Evolutionary conservation across 2,888 invertebrate genomes (phyloP).

Genomic region (Epistrophe eligans): DNA sequence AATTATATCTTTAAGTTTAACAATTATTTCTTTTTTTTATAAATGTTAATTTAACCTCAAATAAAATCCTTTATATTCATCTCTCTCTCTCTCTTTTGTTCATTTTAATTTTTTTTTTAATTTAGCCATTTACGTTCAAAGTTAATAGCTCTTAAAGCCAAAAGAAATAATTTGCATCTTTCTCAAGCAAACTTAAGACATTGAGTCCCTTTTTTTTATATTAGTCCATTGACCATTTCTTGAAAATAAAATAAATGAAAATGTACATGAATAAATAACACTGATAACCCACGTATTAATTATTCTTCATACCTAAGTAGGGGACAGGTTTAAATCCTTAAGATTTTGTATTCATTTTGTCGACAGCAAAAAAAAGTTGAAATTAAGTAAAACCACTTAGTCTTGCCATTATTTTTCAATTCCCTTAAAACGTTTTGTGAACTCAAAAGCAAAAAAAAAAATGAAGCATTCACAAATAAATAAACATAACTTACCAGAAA

Average conservation of each 20-base stretch:
- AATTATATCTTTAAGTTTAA: background rate
- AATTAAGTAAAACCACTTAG: background rate
- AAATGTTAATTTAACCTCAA: background rate
- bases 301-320: background rate
- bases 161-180: background rate
- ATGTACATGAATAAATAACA: background rate
- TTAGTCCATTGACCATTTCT: too few relatives aligned
- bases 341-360: background rate
- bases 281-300: background rate
- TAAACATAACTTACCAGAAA: too few relatives aligned
- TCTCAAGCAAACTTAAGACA: background rate
- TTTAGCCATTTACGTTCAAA: background rate
- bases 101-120: background rate
- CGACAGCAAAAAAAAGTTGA: background rate
- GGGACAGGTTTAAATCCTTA: background rate
- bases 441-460: background rate
- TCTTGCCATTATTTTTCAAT: conserved; percentile 1
- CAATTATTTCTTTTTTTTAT: background rate
- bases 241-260: background rate
- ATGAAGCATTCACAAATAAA: background rate
- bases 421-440: background rate
- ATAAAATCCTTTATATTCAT: background rate
- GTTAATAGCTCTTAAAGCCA: background rate
- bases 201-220: background rate
- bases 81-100: background rate